Evolutionary conservation across 2,888 invertebrate genomes (phyloP), one percentile per base, ranked within the genome.

Genomic region (Anoncus sp.): DNA sequence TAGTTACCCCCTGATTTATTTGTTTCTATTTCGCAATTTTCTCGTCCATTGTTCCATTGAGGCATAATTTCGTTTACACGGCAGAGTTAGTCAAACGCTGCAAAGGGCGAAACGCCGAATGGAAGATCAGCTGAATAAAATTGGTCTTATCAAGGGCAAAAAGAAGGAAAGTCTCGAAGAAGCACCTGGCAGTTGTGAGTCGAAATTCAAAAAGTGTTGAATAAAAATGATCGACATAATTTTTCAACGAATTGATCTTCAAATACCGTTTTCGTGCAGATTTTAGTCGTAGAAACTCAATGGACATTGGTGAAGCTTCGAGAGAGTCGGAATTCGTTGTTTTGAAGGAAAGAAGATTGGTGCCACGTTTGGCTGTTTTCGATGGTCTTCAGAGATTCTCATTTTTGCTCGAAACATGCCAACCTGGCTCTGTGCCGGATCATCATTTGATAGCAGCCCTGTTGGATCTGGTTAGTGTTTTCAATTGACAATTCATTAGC

Each of bases 401-500:
- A 53, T 98, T 99, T 90, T 92, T 99, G 38, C 91, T 99, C 81
- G 99, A 99, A 91, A 98, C 98, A 10, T 98, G 98, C 83, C 96
- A 97, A 75, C 99, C 99, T 0, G 99, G 99, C 0, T 95, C 97
- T 0, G 96, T 99, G 69, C 99, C 99, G 0, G 99, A 99, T 92
- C 96, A 99, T 2, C 97, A 98, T 84, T 94, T 99, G 38, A 95
- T 99, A 90, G 98, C 98, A 0, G 98, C 99, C 3, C 93, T 98
- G 63, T 92, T 99, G 60, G 99, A 99, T 91, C 93, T 99, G 94
- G 99, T 98, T 92, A 92, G 92, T 88, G 43, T 53, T 53, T 59
- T 49, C 5, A 16, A 16, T n/a, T 10, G n/a, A 47, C 47, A 24
- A 20, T 47, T 16, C n/a, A n/a, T 40, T 63, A 38, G 60, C 35